Conservation (phyloP, 2,797 vertebrate genomes). For the Gymnoscopelus microlampas region DNA sequence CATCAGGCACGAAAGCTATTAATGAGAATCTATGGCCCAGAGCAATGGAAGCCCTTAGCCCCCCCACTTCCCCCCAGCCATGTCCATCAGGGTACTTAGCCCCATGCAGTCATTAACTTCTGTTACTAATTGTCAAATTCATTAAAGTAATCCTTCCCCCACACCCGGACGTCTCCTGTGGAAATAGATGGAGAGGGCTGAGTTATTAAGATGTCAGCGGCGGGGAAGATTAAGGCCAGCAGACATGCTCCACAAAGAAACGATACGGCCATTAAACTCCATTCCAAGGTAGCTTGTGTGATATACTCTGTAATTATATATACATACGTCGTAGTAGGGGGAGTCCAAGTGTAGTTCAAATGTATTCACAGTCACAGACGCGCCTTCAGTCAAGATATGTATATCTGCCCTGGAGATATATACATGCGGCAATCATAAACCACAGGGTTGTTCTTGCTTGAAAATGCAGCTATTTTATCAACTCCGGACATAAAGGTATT, state of each 20-base stretch:
- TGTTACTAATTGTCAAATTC: constrained; percentile 88
- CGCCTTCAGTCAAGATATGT: constrained; percentile 59
- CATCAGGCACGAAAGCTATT: constrained; percentile 84
- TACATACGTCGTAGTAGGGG: constrained; percentile 72
- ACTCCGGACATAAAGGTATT: constrained; percentile 49
- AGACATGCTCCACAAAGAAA: constrained; percentile 80
- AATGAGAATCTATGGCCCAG: constrained; percentile 85
- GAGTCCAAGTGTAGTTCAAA: constrained; percentile 65
- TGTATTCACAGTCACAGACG: constrained; percentile 73
- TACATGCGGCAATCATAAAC: constrained; percentile 35
- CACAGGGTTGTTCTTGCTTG: constrained; percentile 20
- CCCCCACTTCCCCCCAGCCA: constrained; percentile 69
- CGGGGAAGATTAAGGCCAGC: constrained; percentile 80
- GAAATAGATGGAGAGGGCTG: constrained; percentile 81
- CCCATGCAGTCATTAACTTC: constrained; percentile 86
- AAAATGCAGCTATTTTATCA: constrained; percentile 45
- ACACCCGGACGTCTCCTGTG: constrained; percentile 78
- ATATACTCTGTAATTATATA: constrained; percentile 82
- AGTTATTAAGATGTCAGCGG: constrained; percentile 84
- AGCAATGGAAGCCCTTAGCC: constrained; percentile 80
- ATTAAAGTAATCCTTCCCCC: constrained; percentile 83
- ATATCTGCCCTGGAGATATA: constrained; percentile 59
- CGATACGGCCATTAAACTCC: constrained; percentile 77
- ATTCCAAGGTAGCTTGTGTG: constrained; percentile 74
- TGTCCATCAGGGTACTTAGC: constrained; percentile 84